Conservation (phyloP, 2,888 invertebrate species). For the Blomia tropicalis region DNA sequence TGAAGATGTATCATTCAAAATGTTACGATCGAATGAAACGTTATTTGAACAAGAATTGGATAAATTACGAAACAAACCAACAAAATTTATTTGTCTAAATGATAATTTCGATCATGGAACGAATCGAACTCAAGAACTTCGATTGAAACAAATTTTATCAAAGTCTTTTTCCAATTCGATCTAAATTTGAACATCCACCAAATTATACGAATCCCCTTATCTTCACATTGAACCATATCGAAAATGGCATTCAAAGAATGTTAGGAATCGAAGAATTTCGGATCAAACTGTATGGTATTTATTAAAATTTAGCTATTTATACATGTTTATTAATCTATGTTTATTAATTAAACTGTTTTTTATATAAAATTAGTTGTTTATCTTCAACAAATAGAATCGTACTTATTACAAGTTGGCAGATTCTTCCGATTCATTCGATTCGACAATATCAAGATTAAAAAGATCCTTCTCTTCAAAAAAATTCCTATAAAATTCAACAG, state of each 20-base stretch:
- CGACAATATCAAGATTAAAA: neutral
- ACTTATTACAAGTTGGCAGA: no score
- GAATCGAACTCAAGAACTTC: slow-evolving; percentile 38
- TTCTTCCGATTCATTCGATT: neutral
- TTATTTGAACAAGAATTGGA: slow-evolving; percentile 52
- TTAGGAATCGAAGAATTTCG: no score
- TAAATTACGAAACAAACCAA: slow-evolving; percentile 50
- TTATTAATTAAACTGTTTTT: slow-evolving; percentile 5
- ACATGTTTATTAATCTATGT: no score
- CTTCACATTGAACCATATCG: slow-evolving; percentile 43
- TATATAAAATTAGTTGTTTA: neutral
- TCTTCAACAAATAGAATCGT: no score
- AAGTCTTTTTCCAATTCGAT: slow-evolving; percentile 52
- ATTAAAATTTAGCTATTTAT: no score
- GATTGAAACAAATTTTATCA: slow-evolving; percentile 53
- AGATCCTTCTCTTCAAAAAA: slow-evolving; percentile 64
- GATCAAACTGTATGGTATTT: no score
- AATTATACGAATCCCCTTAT: slow-evolving; percentile 55
- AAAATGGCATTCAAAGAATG: no score
- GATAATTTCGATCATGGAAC: slow-evolving; percentile 51
- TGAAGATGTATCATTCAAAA: slow-evolving; percentile 49
- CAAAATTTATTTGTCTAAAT: slow-evolving; percentile 63
- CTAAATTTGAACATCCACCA: slow-evolving; percentile 52
- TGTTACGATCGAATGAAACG: slow-evolving; percentile 56
- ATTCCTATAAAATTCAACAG: slow-evolving; percentile 75